Conservation (phyloP, 2,797 vertebrate genomes). For the Uromys caudimaculatus region DNA sequence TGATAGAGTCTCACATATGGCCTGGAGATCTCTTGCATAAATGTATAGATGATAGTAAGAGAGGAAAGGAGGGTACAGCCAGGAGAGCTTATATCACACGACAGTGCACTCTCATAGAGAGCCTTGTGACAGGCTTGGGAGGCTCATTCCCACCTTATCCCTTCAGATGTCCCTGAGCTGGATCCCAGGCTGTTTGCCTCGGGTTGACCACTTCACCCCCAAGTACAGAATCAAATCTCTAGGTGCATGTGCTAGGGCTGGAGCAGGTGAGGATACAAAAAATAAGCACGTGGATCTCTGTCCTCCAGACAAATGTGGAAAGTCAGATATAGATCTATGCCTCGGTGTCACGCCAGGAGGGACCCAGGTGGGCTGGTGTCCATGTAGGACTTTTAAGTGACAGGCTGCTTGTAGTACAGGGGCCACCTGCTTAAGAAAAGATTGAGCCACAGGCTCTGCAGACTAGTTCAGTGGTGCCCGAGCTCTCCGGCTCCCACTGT, state of each 20-base stretch:
- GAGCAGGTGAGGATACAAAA: background rate
- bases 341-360: background rate
- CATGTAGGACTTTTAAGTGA: background rate
- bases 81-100: background rate
- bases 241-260: background rate
- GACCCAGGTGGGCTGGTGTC: background rate
- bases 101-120: background rate
- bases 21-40: background rate
- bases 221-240: background rate
- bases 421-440: background rate
- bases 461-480: background rate
- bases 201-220: background rate
- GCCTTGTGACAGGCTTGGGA: background rate
- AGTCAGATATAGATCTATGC: background rate
- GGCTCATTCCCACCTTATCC: background rate
- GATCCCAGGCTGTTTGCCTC: background rate
- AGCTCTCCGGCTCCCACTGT: background rate
- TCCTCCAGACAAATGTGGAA: background rate
- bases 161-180: background rate
- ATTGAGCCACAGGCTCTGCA: background rate
- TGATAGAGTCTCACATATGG: background rate
- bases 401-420: background rate
- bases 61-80: background rate
- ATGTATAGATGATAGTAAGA: background rate
- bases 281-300: background rate